phyloP scores from a whole-genome alignment of 2,113 vertebrate genomes.

The Salvelinus namaycush region DNA sequence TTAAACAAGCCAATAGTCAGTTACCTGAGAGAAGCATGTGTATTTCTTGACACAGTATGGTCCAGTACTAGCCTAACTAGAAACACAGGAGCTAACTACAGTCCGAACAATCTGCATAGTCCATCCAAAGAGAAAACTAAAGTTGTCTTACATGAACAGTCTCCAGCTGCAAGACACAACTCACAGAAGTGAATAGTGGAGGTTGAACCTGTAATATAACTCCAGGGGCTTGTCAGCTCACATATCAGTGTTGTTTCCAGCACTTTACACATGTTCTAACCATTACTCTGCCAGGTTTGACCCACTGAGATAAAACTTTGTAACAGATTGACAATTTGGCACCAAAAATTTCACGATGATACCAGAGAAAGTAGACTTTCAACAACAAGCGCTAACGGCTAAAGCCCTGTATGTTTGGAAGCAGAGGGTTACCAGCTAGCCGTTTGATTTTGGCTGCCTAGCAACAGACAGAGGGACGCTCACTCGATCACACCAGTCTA shows the following conservation, averaged over 20 bases:
- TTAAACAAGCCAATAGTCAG: constrained; percentile 45
- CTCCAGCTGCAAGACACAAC: constrained; percentile 25
- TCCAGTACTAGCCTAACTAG: constrained; percentile 15
- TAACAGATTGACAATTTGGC: constrained; percentile 26
- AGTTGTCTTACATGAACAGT: constrained; percentile 60
- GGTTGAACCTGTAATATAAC: too few relatives aligned
- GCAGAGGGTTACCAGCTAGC: too few relatives aligned
- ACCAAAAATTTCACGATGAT: constrained; percentile 36
- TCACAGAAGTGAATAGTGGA: constrained; percentile 39
- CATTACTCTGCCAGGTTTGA: too few relatives aligned
- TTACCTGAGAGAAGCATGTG: constrained; percentile 69
- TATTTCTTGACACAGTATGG: constrained; percentile 19
- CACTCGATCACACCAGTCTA: too few relatives aligned
- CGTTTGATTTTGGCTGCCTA: too few relatives aligned
- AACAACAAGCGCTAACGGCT: neutral
- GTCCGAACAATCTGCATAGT: constrained; percentile 56
- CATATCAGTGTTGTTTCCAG: constrained; percentile 37
- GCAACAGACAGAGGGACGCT: too few relatives aligned
- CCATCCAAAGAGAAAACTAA: constrained; percentile 54
- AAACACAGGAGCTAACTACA: constrained; percentile 15
- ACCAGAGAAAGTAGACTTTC: neutral
- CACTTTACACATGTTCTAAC: constrained; percentile 8
- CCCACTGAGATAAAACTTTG: neutral
- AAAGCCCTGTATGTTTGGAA: too few relatives aligned
- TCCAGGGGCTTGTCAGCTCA: neutral